Percentiles rank a stretch among this genome's conserved stretches.
Evolutionary conservation across 2,888 invertebrate species (phyloP).

Genomic region (Drosophila borborema): DNA sequence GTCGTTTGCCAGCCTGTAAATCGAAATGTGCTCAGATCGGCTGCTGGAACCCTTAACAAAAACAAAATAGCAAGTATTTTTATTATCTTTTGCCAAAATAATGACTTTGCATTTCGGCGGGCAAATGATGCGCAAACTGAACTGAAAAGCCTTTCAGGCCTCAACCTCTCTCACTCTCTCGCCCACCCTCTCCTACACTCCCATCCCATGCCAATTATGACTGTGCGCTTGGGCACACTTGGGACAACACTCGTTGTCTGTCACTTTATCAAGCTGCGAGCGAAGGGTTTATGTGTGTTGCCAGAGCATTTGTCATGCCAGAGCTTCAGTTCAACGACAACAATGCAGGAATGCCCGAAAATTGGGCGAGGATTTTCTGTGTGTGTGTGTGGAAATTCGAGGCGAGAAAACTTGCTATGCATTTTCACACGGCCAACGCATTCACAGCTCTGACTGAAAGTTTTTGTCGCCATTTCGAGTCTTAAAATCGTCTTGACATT

Average conservation of each 20-base stretch:
- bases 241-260: conserved; percentile 56
- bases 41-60: conserved; percentile 1
- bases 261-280: conserved; percentile 65
- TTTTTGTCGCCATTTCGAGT: conserved; percentile 38
- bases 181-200: no score
- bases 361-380: not conserved
- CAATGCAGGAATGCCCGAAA: conserved; percentile 15
- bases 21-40: conserved; percentile 40
- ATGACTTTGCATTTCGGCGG: conserved; percentile 72
- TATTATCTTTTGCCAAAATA: conserved; percentile 67
- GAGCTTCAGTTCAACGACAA: not conserved
- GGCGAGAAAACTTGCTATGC: conserved; percentile 16
- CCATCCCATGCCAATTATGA: conserved; percentile 37
- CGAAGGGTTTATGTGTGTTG: conserved; percentile 69
- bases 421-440: conserved; percentile 29
- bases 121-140: conserved; percentile 70
- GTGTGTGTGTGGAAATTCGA: conserved; percentile 17
- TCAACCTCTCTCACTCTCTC: not conserved
- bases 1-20: conserved; percentile 18
- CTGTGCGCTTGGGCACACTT: conserved; percentile 7
- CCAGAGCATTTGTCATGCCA: conserved; percentile 56
- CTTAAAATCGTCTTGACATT: conserved; percentile 46
- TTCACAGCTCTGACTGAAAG: conserved; percentile 24
- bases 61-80: conserved; percentile 52
- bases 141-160: conserved; percentile 24